A percentile compares a stretch with the other conserved stretches of the same genome.
Evolutionary conservation across 1,140 invertebrate species (phyloP).

Genomic region (Achatina immaculata): DNA sequence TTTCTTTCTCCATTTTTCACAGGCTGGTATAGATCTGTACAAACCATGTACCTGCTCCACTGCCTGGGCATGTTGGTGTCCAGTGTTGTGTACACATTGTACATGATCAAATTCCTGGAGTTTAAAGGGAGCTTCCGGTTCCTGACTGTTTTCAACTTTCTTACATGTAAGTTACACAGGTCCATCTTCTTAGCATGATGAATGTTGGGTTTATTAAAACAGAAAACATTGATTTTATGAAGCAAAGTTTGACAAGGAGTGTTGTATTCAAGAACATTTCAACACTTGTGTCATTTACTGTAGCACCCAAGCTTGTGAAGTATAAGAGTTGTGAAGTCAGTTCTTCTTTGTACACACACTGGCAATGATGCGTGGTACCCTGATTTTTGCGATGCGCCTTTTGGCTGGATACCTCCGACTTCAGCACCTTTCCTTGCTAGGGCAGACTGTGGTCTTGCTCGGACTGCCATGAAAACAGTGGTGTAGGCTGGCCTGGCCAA

Average conservation of each 20-base stretch:
- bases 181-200: background rate
- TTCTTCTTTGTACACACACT: too few relatives aligned
- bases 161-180: conserved; percentile 43
- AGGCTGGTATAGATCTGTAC: conserved; percentile 45
- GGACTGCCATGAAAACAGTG: too few relatives aligned
- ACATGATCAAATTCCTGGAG: conserved; percentile 43
- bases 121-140: conserved; percentile 41
- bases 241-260: background rate
- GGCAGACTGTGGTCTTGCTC: too few relatives aligned
- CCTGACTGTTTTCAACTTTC: conserved; percentile 38
- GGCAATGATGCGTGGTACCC: too few relatives aligned
- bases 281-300: too few relatives aligned
- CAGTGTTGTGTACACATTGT: conserved; percentile 35
- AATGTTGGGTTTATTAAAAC: background rate
- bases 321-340: too few relatives aligned
- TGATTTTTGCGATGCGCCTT: too few relatives aligned
- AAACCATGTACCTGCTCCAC: conserved; percentile 41
- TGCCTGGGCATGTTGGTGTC: conserved; percentile 38
- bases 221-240: background rate
- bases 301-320: too few relatives aligned
- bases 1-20: background rate
- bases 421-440: too few relatives aligned
- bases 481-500: too few relatives aligned
- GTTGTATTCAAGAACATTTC: background rate
- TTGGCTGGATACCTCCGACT: too few relatives aligned